Evolutionary conservation across 2,888 invertebrate species (phyloP), one percentile per base, ranked within the genome.

Genomic region (Plutella xylostella): DNA sequence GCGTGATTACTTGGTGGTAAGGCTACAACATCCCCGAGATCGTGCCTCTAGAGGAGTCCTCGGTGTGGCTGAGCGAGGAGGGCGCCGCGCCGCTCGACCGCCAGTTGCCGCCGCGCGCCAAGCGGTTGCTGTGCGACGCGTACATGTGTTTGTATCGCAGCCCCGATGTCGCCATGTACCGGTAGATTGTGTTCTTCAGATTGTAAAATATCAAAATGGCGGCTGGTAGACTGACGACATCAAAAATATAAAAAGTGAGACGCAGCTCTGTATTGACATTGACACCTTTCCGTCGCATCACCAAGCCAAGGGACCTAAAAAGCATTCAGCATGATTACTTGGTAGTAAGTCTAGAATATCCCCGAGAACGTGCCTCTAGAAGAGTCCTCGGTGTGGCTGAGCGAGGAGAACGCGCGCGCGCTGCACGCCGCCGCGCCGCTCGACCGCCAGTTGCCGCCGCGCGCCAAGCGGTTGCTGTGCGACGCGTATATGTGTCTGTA

Each of bases 401-500:
- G 93, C 25, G 94, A 94, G 55, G 93, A 93, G 55, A 88, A n/a
- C n/a, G n/a, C n/a, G n/a, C n/a, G n/a, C n/a, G n/a, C n/a, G n/a
- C n/a, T n/a, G n/a, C n/a, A n/a, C n/a, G 90, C 90, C 43, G 85
- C 88, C 49, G 86, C 85, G 54, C 86, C 87, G 49, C 89, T 90
- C 59, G 92, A 94, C 69, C 88, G 92, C 68, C 87, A 89, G 67
- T 82, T 96, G 58, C 94, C 95, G 11, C 92, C 93, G 64, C 91
- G 92, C 67, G 92, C 94, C 48, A 90, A 92, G 63, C 88, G 97
- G 51, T 87, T 98, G 50, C 87, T 98, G 45, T 95, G 96, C 66
- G 98, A 98, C 83, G 96, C 96, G 21, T 98, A 98, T 83, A 96
- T 98, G 90, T 98, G 98, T 83, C 94, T 98, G 91, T 98, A 98